Evolutionary conservation across 2,797 vertebrate species (phyloP), one percentile per base, ranked within the genome.

Genomic region (Pogonophryne albipinna): DNA sequence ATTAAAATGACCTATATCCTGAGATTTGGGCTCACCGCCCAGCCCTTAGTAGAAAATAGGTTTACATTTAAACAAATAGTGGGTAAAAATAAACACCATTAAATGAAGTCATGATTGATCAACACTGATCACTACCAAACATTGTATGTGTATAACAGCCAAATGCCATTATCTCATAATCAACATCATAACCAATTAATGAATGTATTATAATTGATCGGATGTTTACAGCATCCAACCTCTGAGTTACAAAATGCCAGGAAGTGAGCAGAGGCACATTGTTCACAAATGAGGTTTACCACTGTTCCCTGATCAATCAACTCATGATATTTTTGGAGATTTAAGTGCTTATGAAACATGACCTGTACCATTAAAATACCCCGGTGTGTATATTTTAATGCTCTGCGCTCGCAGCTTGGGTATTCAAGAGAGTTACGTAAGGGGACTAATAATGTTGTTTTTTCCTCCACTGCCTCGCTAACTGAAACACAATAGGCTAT

Each of bases 401-500:
- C 86, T 42, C 57, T 59, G 79, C 85, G 68, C 80, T 85, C 78
- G 20, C 75, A 66, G 60, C 44, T 7, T 67, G 74, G 38, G 74
- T 63, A 59, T 77, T 89, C 42, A 70, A 92, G 87, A 69, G 90
- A 16, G 71, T 93, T 93, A 91, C 52, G 69, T 89, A 92, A 93
- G 80, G 68, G 50, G 74, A 83, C 85, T 74, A 78, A 85, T 85
- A 86, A 62, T 67, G 59, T 71, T 61, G 68, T 87, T 83, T 88
- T 66, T 27, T 17, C 47, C 56, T 74, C 69, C 46, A 68, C 76
- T 74, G 58, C 74, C 78, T 74, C 23, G 14, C 77, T 82, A 77
- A 83, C 85, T 66, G 75, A 79, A 86, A 83, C 76, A 90, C 89
- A 92, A 92, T 82, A 83, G 82, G 57, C 49, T 17, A 60, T 50